These are phyloP conservation scores for Brachyopa scutellaris DNA, from an alignment of 2,888 invertebrate genomes.

Conservation along the genomic window DNA sequence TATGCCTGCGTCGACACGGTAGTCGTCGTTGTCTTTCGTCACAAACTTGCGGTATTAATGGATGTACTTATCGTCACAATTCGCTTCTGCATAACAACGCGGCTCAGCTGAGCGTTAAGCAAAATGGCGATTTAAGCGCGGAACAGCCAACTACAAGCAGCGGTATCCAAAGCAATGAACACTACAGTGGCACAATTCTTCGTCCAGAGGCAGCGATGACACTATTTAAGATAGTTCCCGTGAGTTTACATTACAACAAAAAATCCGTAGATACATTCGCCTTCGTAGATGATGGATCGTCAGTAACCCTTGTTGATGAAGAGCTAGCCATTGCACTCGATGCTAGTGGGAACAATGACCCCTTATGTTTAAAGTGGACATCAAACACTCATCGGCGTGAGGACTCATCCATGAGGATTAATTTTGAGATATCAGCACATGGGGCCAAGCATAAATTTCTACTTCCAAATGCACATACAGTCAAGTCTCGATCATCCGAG, in stretches of 20 bases:
- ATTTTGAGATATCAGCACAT: conserved; percentile 7
- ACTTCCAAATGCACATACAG: conserved; percentile 3
- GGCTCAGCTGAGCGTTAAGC: not conserved
- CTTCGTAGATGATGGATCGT: conserved; percentile 22
- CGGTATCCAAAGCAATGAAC: not conserved
- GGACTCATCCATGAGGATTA: conserved; percentile 1
- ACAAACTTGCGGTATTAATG: conserved; percentile 22
- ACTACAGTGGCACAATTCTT: conserved; percentile 16
- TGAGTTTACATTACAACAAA: not conserved
- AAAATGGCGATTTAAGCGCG: not conserved
- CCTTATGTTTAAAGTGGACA: conserved; percentile 18
- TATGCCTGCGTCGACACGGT: conserved; percentile 38
- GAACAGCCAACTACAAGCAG: not conserved
- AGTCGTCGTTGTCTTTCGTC: conserved; percentile 26
- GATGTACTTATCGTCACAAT: conserved; percentile 49
- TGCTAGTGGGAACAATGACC: not conserved
- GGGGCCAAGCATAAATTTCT: not conserved
- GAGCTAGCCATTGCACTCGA: not conserved
- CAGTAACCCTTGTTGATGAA: conserved; percentile 10
- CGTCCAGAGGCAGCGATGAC: not conserved
- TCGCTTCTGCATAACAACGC: conserved; percentile 47
- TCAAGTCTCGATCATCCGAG: conserved; percentile 10
- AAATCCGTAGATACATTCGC: conserved; percentile 5
- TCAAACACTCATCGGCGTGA: not conserved
- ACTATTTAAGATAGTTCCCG: too few species aligned